Base-by-base conservation (phyloP, 2,888 invertebrate genomes). In the Eupithecia subfuscata region DNA sequence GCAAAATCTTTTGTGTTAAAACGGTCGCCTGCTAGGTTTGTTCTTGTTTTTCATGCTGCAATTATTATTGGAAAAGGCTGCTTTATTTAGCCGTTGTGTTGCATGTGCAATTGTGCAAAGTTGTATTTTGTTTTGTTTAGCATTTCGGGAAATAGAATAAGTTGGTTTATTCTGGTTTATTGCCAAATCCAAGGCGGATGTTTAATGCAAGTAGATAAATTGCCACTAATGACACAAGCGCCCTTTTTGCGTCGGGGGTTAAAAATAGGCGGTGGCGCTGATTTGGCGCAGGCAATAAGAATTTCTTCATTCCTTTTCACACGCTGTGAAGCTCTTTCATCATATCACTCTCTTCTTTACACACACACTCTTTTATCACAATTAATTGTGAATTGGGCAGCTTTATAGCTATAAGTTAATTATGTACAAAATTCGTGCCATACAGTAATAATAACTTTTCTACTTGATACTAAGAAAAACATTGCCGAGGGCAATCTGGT, bases 1-100 rank as follows among this genome's bases (percentile, higher is more conserved):
- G 83, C 68, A 76, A 82, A 77, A 78, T 85, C 85, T 88, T 88
- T 87, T 85, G 87, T 86, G 75, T 74, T 74, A 75, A 75, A 78
- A 79, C 40, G 34, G 72, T 74, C 52, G 80, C 75, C 73, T 80
- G 81, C 71, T 75, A 60, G 30, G 71, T 74, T 77, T 75, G 56
- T 70, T 34, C 75, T 77, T 82, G 82, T 86, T 75, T 72, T 84
- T 84, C 78, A 81, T 73, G 73, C 68, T 79, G 80, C 79, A 65
- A 77, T 79, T 82, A 80, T 82, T 82, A 82, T 83, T 82, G 83
- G 79, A 80, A 86, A 85, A 85, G 83, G 82, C 77, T 85, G 82
- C 83, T 25, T 82, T 84, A 82, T 85, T 85, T 81, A 80, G 72
- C 76, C 81, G 74, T 70, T 40, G 71, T 52, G 60, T 71, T 60